Percentiles rank a stretch among this genome's conserved stretches.
Evolutionary conservation across 2,113 vertebrate genomes (phyloP).

Genomic region (Vicugna pacos): DNA sequence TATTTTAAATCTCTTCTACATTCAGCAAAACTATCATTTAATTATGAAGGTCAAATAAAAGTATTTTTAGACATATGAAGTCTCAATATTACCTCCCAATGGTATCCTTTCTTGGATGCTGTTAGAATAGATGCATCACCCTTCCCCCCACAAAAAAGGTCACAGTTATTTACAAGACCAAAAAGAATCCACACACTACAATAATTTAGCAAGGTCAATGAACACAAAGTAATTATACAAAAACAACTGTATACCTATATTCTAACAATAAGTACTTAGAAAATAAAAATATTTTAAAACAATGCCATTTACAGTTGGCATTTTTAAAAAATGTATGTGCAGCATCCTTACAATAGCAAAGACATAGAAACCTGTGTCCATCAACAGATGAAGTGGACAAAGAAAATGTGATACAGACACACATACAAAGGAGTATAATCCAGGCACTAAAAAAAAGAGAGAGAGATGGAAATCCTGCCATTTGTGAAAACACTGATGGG

Average conservation of each 20-base stretch:
- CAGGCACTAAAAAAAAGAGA: background rate
- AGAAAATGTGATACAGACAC: too few species aligned
- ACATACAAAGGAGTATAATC: background rate
- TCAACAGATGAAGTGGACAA: background rate
- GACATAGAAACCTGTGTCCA: background rate
- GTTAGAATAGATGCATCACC: background rate
- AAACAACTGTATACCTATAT: background rate
- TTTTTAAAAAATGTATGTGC: background rate
- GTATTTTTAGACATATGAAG: background rate
- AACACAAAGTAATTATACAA: background rate
- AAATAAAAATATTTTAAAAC: background rate
- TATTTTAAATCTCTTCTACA: background rate
- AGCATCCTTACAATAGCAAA: background rate
- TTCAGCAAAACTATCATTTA: background rate
- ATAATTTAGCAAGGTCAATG: background rate
- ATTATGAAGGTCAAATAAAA: background rate
- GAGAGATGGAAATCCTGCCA: background rate
- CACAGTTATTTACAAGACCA: background rate
- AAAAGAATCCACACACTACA: background rate
- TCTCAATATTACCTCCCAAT: background rate
- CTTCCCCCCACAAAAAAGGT: background rate
- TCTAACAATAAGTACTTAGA: background rate
- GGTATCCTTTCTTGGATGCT: background rate
- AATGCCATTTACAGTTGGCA: background rate
- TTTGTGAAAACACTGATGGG: background rate